Evolutionary conservation across 2,797 vertebrate species (phyloP).

Genomic region (Argentina silus): DNA sequence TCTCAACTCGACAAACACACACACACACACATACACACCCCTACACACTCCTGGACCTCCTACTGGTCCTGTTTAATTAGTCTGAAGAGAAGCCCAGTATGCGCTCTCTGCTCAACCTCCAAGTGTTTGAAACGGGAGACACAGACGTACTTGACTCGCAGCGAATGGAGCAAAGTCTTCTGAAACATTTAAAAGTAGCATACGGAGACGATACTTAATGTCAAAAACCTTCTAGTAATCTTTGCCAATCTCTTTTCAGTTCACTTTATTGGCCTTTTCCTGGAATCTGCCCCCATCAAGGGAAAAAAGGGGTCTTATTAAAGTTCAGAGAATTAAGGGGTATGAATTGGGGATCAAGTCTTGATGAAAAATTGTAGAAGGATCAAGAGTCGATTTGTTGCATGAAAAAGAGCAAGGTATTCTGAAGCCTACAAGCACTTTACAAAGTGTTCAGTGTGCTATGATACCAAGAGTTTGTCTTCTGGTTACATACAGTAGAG

Average conservation of each 20-base stretch:
- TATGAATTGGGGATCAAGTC: constrained; percentile 64
- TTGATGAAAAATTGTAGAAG: constrained; percentile 68
- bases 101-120: constrained; percentile 44
- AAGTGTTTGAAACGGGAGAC: constrained; percentile 32
- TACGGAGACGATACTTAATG: constrained; percentile 63
- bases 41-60: constrained; percentile 16
- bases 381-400: constrained; percentile 37
- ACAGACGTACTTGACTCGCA: constrained; percentile 56
- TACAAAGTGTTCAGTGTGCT: constrained; percentile 40
- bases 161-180: constrained; percentile 48
- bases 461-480: too few relatives aligned
- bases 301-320: constrained; percentile 47
- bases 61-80: constrained; percentile 65
- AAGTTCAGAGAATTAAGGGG: constrained; percentile 67
- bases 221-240: constrained; percentile 70
- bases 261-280: too few relatives aligned
- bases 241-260: constrained; percentile 42
- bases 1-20: constrained; percentile 4
- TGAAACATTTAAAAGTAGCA: constrained; percentile 72
- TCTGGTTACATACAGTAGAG: too few relatives aligned
- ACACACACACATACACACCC: constrained; percentile 23
- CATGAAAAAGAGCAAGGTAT: constrained; percentile 44
- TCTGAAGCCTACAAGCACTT: constrained; percentile 58
- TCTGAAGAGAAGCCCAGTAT: constrained; percentile 49
- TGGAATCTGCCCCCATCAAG: too few relatives aligned